These are phyloP conservation scores for Sebastiscus tertius DNA, from an alignment of 2,797 vertebrate genomes.

Conservation along the genomic window DNA sequence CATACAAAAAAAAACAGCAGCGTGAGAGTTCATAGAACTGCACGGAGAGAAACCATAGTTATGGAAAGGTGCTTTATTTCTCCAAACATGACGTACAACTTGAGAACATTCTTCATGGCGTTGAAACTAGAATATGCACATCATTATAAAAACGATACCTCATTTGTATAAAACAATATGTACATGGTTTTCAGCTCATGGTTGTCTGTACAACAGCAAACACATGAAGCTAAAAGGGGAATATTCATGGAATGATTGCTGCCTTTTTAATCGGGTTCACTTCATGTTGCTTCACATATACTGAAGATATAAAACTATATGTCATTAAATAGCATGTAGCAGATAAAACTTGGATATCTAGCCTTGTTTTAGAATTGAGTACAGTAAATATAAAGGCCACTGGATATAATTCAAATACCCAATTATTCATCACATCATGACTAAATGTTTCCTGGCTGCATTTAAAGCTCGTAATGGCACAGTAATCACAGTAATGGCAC, in stretches of 20 bases:
- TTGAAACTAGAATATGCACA: conserved; percentile 68
- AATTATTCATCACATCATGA: conserved; percentile 30
- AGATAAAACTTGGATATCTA: conserved; percentile 37
- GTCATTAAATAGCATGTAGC: conserved; percentile 26
- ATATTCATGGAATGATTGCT: conserved; percentile 52
- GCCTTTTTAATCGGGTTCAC: conserved; percentile 30
- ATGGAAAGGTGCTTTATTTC: conserved; percentile 81
- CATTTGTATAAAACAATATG: conserved; percentile 78
- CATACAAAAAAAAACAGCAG: neutral
- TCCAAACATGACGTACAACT: conserved; percentile 67
- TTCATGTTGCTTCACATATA: conserved; percentile 35
- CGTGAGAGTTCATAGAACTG: neutral
- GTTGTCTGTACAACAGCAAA: conserved; percentile 74
- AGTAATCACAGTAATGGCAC: conserved; percentile 61
- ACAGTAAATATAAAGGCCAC: conserved; percentile 71
- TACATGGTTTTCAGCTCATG: conserved; percentile 66
- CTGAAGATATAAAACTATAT: conserved; percentile 35
- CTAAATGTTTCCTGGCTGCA: conserved; percentile 29
- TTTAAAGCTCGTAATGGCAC: conserved; percentile 70
- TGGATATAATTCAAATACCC: conserved; percentile 52
- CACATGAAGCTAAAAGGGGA: conserved; percentile 49
- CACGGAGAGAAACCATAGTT: conserved; percentile 1
- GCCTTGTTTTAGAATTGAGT: conserved; percentile 33
- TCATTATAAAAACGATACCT: conserved; percentile 70
- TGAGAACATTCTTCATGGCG: conserved; percentile 62